Evolutionary conservation across 2,113 vertebrate species (phyloP).

Genomic region (Mus pahari): DNA sequence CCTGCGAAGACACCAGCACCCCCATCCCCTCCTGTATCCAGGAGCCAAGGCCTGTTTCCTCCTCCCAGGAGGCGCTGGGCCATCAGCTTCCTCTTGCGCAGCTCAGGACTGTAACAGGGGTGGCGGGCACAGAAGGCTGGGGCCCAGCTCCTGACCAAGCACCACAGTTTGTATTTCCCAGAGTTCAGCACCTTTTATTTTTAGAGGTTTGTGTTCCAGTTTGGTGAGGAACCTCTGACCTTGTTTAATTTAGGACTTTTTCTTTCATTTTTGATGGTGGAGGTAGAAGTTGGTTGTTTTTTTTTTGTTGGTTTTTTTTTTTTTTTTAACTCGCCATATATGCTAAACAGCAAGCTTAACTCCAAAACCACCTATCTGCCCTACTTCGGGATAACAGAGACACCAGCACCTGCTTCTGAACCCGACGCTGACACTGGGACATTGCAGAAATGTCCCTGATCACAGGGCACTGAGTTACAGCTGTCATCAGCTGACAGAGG

Average conservation of each 20-base stretch:
- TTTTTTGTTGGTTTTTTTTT: too few species aligned
- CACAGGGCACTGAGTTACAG: background rate
- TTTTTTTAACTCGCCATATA: slow-evolving; percentile 55
- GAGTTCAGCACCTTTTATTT: slow-evolving; percentile 77
- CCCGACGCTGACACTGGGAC: background rate
- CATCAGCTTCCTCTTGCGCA: background rate
- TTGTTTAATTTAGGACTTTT: slow-evolving; percentile 60
- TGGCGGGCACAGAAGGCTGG: slow-evolving; percentile 15
- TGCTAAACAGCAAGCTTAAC: slow-evolving; percentile 72
- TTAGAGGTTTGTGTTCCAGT: slow-evolving; percentile 66
- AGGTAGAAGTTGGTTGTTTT: slow-evolving; percentile 53
- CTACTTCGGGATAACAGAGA: slow-evolving; percentile 61
- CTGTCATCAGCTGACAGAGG: slow-evolving; percentile 65
- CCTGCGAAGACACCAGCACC: background rate
- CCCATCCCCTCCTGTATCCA: background rate
- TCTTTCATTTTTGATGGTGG: slow-evolving; percentile 38
- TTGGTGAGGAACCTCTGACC: slow-evolving; percentile 28
- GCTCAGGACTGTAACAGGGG: background rate
- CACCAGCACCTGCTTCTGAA: slow-evolving; percentile 6
- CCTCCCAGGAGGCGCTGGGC: background rate
- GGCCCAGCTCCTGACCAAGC: background rate
- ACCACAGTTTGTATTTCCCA: slow-evolving; percentile 52
- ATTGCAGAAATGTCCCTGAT: background rate
- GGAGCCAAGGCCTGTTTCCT: background rate
- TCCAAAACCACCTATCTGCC: slow-evolving; percentile 60